Evolutionary conservation across 1,140 invertebrate species (phyloP).

Genomic region (Fopius arisanus): DNA sequence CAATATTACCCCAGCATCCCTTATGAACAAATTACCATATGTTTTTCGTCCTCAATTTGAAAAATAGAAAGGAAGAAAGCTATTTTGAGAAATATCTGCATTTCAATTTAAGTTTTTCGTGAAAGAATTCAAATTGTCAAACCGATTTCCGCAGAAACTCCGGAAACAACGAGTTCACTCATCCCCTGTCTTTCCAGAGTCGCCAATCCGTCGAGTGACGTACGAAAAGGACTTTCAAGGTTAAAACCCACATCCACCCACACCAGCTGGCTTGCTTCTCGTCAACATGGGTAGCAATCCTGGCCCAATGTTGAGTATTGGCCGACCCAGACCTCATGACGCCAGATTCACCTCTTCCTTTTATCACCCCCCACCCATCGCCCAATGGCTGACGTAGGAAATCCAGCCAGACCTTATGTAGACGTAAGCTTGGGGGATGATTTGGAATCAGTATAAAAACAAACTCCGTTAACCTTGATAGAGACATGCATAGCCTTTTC

Average conservation of each 20-base stretch:
- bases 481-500: not conserved
- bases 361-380: not conserved
- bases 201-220: slow-evolving; percentile 26
- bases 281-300: not conserved
- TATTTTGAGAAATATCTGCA: too few species aligned
- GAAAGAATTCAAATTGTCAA: too few species aligned
- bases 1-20: too few species aligned
- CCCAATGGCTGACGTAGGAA: not conserved
- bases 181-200: not conserved
- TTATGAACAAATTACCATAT: too few species aligned
- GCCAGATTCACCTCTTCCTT: not conserved
- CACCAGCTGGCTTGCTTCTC: not conserved
- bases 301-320: not conserved
- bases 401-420: not conserved
- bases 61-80: too few species aligned
- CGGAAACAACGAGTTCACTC: not conserved
- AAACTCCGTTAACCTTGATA: not conserved
- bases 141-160: not conserved
- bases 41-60: too few species aligned
- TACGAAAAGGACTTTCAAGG: slow-evolving; percentile 19
- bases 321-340: slow-evolving; percentile 1
- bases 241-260: not conserved
- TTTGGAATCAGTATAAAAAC: not conserved
- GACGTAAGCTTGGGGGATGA: not conserved
- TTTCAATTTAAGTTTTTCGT: not conserved